Base-by-base conservation (phyloP, 2,888 invertebrate species). In the Drosophila pseudotalamancana region DNA sequence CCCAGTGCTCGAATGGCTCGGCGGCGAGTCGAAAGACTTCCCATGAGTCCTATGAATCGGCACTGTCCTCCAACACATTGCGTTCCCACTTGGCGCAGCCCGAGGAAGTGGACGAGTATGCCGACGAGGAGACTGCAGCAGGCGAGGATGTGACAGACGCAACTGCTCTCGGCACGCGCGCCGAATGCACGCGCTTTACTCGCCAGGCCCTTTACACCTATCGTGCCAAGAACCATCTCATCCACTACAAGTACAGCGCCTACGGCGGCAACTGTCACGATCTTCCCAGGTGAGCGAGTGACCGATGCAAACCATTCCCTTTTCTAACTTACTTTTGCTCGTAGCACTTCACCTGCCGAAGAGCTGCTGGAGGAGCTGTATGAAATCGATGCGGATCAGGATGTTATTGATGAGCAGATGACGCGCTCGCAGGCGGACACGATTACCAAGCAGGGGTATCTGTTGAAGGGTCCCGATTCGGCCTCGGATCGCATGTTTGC, bases 401-500 rank as follows among this genome's bases (percentile, higher is more conserved):
- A 98, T 92, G 94, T 94, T 77, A 94, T 95, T 72, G 95, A 96
- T 90, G 95, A 96, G 90, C 92, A 93, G 59, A 90, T 93, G 91
- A 93, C 92, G 18, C 87, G 93, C 74, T 93, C 94, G 2, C 95
- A 95, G 88, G 93, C 94, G 77, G 95, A 96, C 89, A 93, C 95
- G 60, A 96, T 97, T 71, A 96, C 97, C 46, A 98, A 97, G 92
- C 96, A 97, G 91, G 98, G 98, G 0, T 97, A 96, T 92, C 92
- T 98, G 81, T 94, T 97, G 92, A 98, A 97, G 91, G 98, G 98
- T 39, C 97, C 98, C 6, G 98, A 98, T 92, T 95, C 96, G 66
- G 96, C 96, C 64, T 96, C 95, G 49, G 98, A 98, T 90, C 94
- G 97, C 73, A 96, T 97, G 93, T 97, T 98, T 92, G 95, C 95